Evolutionary conservation across 2,888 invertebrate genomes (phyloP).

Genomic region (Hedychridium roseum): DNA sequence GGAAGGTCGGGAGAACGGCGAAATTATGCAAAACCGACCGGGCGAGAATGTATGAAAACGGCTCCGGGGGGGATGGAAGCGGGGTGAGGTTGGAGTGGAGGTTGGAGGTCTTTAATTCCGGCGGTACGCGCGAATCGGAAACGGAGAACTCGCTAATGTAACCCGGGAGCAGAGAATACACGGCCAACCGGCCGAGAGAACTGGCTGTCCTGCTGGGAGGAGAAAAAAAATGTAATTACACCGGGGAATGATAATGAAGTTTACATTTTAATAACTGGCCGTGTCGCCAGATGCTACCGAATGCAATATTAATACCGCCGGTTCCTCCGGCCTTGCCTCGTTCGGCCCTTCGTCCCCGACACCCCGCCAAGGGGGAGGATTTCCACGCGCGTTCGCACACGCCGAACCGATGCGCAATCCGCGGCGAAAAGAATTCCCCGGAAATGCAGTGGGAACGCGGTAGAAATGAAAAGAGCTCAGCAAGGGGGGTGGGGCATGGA

Average conservation of each 20-base stretch:
- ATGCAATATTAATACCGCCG: slow-evolving; percentile 47
- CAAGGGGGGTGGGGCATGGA: neutral
- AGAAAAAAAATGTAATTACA: slow-evolving; percentile 44
- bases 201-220: neutral
- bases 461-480: neutral
- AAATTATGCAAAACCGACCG: slow-evolving; percentile 17
- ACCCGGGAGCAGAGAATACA: too few relatives aligned
- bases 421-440: neutral
- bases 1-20: slow-evolving; percentile 8
- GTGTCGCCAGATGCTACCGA: slow-evolving; percentile 47
- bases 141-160: slow-evolving; percentile 32
- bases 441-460: neutral
- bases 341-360: too few relatives aligned
- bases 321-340: slow-evolving; percentile 19
- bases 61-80: neutral
- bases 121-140: slow-evolving; percentile 19
- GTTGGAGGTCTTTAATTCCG: slow-evolving; percentile 9
- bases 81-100: slow-evolving; percentile 4
- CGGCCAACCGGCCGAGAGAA: slow-evolving; percentile 11
- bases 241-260: slow-evolving; percentile 48
- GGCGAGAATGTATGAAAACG: neutral
- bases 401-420: too few relatives aligned
- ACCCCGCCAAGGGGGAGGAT: too few relatives aligned
- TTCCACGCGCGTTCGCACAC: too few relatives aligned
- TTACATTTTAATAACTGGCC: slow-evolving; percentile 49